Evolutionary conservation across 2,888 invertebrate species (phyloP), one percentile per base, ranked within the genome.

Genomic region (Augochlorella aurata): DNA sequence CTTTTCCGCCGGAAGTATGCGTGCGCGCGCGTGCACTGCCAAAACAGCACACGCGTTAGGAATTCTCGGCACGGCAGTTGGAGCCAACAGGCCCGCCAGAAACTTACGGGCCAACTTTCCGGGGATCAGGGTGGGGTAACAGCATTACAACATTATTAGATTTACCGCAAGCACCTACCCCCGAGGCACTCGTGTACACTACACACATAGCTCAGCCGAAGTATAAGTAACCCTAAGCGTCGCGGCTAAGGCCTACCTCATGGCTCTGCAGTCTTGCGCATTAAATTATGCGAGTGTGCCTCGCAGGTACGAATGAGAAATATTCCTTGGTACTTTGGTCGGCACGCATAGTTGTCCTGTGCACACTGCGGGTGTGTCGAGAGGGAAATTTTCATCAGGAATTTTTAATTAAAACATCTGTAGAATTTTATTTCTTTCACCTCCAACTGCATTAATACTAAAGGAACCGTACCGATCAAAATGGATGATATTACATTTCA

Each of bases 101-200:
- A 93, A 93, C 91, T 93, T 92, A 91, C 90, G 89, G 89, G 90
- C 89, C 87, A 93, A 93, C 89, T 93, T 92, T 89, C 38, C 18
- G 5, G 44, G 12, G n/a, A 9, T 9, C 18, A 88, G 88, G 90
- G 86, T 86, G 50, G 86, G 89, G 91, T 93, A 93, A 93, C 93
- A 91, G 90, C 91, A 92, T 93, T 93, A 93, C 91, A 91, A 92
- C 92, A 90, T 93, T 93, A 93, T 93, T 93, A 93, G 93, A 93
- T 93, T 93, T 93, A 93, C 93, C 93, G 91, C 93, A 93, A 93
- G 93, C 92, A 92, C 93, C 93, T 92, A 92, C 89, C 91, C 81
- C 88, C 85, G 89, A 90, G 91, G 90, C 89, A 84, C 90, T 84
- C 82, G 81, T 84, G 83, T 80, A 83, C 85, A 82, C 86, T 87